Evolutionary conservation across 2,888 invertebrate species (phyloP).

Genomic region (Caenorhabditis virilis): DNA sequence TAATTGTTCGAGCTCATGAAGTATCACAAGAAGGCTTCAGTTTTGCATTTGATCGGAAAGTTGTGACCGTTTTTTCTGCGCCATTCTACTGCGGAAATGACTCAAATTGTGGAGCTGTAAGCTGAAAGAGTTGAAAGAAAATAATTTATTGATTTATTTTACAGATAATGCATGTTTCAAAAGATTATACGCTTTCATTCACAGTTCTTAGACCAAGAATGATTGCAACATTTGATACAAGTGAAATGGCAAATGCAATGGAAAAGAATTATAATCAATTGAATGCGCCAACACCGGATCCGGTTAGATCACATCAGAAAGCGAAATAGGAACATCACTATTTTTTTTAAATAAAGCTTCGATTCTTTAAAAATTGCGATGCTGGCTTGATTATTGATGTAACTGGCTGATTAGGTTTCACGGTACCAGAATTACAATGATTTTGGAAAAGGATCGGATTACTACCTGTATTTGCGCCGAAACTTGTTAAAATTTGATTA

Average conservation of each 20-base stretch:
- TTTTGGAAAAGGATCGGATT: slow-evolving; percentile 21
- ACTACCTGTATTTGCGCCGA: slow-evolving; percentile 14
- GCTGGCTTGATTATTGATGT: slow-evolving; percentile 35
- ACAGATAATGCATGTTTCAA: neutral
- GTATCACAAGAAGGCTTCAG: slow-evolving; percentile 51
- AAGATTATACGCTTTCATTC: slow-evolving; percentile 1
- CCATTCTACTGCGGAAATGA: slow-evolving; percentile 62
- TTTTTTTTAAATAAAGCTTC: slow-evolving; percentile 2
- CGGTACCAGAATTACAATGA: slow-evolving; percentile 18
- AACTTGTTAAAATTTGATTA: slow-evolving; percentile 5
- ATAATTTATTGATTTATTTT: too few species aligned
- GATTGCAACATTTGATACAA: slow-evolving; percentile 15
- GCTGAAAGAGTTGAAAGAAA: too few species aligned
- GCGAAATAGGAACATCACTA: neutral
- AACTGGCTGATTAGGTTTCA: slow-evolving; percentile 9
- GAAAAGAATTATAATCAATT: slow-evolving; percentile 31
- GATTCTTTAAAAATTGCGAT: slow-evolving; percentile 12
- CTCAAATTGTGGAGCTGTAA: slow-evolving; percentile 57
- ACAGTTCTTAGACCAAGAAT: slow-evolving; percentile 20
- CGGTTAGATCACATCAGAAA: slow-evolving; percentile 25
- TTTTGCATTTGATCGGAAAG: slow-evolving; percentile 41
- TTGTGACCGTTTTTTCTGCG: slow-evolving; percentile 63
- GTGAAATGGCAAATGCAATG: slow-evolving; percentile 15
- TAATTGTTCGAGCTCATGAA: slow-evolving; percentile 63
- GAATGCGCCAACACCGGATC: slow-evolving; percentile 27